Evolutionary conservation across 2,888 invertebrate genomes (phyloP), one percentile per base, ranked within the genome.

Genomic region (Schrankia costaestrigalis): DNA sequence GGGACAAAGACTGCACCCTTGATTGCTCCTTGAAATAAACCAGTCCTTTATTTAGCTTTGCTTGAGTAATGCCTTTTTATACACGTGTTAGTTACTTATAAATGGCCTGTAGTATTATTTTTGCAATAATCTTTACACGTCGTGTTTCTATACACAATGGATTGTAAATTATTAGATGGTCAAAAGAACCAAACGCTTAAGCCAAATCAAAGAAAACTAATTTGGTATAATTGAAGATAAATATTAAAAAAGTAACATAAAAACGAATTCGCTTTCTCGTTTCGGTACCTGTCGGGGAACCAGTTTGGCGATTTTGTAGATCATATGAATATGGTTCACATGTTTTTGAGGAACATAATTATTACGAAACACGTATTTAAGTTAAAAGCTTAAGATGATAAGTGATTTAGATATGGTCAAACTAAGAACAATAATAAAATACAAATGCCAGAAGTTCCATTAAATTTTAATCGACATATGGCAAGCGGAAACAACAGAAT

Each of bases 381-480:
- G n/a, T n/a, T n/a, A n/a, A n/a, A n/a, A n/a, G n/a, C n/a, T n/a
- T n/a, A n/a, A n/a, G n/a, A n/a, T n/a, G n/a, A n/a, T n/a, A n/a
- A n/a, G n/a, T n/a, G n/a, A n/a, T n/a, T n/a, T n/a, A n/a, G n/a
- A n/a, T n/a, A n/a, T n/a, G n/a, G n/a, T n/a, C n/a, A n/a, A n/a
- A n/a, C n/a, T n/a, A n/a, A n/a, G n/a, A n/a, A n/a, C n/a, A n/a
- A n/a, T n/a, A n/a, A n/a, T 35, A 29, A 30, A 23, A 37, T 41
- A 46, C 36, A 43, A 33, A 41, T 24, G 32, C 12, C 29, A 23
- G 24, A 18, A 24, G 26, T 45, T 23, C 30, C 47, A 34, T 40
- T 35, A 46, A 53, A 52, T 56, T 40, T 39, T 38, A 44, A 52
- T 43, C 37, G 35, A 40, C 59, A 63, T 59, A 56, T 61, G 63